Evolutionary conservation across 2,888 invertebrate species (phyloP), one percentile per base, ranked within the genome.

Genomic region (Sclerodermus sp.): DNA sequence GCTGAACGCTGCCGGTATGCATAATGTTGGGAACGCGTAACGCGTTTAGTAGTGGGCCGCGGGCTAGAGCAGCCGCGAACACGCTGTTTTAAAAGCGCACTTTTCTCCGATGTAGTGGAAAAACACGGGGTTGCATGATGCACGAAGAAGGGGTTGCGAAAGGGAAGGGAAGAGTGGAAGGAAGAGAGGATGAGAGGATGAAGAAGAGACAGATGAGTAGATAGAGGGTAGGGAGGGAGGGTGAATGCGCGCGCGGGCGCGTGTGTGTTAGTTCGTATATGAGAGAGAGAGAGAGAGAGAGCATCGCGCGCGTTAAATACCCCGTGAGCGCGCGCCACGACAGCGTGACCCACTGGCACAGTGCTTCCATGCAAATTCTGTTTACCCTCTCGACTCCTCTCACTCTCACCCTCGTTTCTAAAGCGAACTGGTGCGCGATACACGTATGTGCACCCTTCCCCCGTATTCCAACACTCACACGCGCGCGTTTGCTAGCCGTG

Each of bases 281-380:
- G 52, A 45, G 42, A 30, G 43, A 42, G 49, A 44, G 47, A 49
- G 54, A 45, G 60, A 45, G 64, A 50, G 66, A 59, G 57, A 51
- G 60, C 47, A 48, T 48, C 48, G 63, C 60, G 64, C 48, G 63
- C 60, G 64, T 67, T 70, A 70, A 70, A 69, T 70, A 67, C 68
- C 58, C 58, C 53, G 60, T 57, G 55, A 13, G 34, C 34, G 34
- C n/a, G 34, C 13, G 34, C 34, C 60, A 49, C 58, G 61, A 8
- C 23, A 23, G 56, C 62, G 66, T 70, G 76, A 76, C 77, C 76
- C 68, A 77, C 71, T 76, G 73, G 68, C 75, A 76, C 70, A 75
- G 70, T 75, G 72, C 73, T 73, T 72, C 71, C 70, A 76, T 76
- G 75, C 76, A 76, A 77, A 76, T 77, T 73, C 68, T 75, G 76